A percentile compares a stretch with the other conserved stretches of the same genome.
Evolutionary conservation across 2,888 invertebrate genomes (phyloP).

Genomic region (Xestia ashworthii): DNA sequence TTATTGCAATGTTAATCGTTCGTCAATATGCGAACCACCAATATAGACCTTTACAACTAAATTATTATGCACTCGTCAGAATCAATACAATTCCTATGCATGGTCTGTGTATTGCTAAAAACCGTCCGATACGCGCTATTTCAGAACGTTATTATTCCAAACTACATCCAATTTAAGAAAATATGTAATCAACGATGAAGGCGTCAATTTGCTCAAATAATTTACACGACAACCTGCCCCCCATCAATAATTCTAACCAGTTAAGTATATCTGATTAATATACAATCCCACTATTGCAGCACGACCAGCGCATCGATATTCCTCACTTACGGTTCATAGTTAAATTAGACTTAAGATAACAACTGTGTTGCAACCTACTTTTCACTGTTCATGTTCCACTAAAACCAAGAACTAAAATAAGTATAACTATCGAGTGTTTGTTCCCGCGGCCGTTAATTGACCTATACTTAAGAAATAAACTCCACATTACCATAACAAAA

Average conservation of each 20-base stretch:
- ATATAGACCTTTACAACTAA: conserved; percentile 45
- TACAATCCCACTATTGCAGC: conserved; percentile 14
- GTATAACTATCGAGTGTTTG: conserved; percentile 56
- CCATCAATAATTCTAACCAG: conserved; percentile 27
- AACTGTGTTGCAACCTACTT: conserved; percentile 51
- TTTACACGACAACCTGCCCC: conserved; percentile 10
- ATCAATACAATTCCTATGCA: conserved; percentile 43
- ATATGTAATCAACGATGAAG: conserved; percentile 30
- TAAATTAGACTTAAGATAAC: conserved; percentile 46
- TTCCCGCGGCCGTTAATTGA: conserved; percentile 59
- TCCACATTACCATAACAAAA: conserved; percentile 55
- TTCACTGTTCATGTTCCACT: conserved; percentile 17
- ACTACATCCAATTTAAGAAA: conserved; percentile 18
- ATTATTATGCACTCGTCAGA: conserved; percentile 60
- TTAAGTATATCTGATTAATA: conserved; percentile 29
- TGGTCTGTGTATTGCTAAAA: conserved; percentile 43
- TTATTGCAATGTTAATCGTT: conserved; percentile 55
- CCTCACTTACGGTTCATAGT: conserved; percentile 10
- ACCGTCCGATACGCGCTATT: conserved; percentile 27
- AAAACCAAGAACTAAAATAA: conserved; percentile 36
- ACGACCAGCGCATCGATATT: conserved; percentile 15
- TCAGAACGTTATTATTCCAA: conserved; percentile 9
- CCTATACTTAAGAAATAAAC: conserved; percentile 61
- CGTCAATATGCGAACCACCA: conserved; percentile 12
- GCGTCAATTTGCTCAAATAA: conserved; percentile 43